Evolutionary conservation across 1,140 invertebrate species (phyloP), one percentile per base, ranked within the genome.

Genomic region (Antheraea mylitta): DNA sequence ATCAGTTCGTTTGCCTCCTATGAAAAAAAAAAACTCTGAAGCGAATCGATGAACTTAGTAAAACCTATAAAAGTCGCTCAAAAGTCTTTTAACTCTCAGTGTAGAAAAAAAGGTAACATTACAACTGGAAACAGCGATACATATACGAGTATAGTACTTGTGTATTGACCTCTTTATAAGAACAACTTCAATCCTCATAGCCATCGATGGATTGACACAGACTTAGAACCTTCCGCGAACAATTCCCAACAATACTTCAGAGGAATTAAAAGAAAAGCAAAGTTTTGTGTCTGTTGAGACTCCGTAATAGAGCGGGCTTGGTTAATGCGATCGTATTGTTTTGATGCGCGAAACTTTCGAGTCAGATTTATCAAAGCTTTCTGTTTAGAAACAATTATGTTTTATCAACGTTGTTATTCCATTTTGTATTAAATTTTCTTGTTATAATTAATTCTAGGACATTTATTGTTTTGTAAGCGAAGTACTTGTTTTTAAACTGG

Each of bases 191-290:
- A n/a, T 16, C 16, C 45, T 13, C 16, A 59, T 58, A 65, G 61
- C 58, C 61, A 59, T 62, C 63, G 19, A 59, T 68, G 66, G 68
- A 73, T 73, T 70, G 71, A 76, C 71, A 69, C 19, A 64, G 67
- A 58, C 67, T 76, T 73, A 75, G 59, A 58, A 8, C 36, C 13
- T 53, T 58, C 67, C 38, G 38, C 37, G 42, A 61, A 18, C 19
- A 22, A 16, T 66, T 66, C 36, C 66, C 58, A 71, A 76, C 75
- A 76, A 69, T 74, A 72, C 75, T 76, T 74, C 73, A 68, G 60
- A 18, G 37, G 70, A 72, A 71, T 76, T 74, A 72, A 76, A 76
- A 72, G 75, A 70, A 74, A 74, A 77, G 72, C 66, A 68, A 77
- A 74, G 70, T 74, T 74, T 30, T 58, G 13, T 53, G 69, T 69